Conservation (phyloP, 2,797 vertebrate genomes). For the Microhierax caerulescens region DNA sequence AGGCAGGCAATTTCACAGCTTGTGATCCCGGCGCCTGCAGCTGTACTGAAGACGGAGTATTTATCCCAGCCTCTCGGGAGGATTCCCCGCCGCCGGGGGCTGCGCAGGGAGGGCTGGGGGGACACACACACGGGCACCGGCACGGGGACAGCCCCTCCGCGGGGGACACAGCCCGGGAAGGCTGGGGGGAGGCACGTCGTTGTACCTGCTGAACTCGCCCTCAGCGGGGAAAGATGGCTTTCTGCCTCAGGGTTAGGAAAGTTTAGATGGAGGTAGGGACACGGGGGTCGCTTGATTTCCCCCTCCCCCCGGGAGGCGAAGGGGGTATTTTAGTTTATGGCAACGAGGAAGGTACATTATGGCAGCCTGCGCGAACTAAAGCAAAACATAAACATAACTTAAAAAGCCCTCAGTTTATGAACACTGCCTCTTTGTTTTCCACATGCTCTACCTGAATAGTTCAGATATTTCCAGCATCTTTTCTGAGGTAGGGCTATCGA, state of each 20-base stretch:
- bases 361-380: slow-evolving; percentile 48
- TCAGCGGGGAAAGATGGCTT: background rate
- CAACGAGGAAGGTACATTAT: background rate
- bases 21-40: slow-evolving; percentile 63
- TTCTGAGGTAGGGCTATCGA: slow-evolving; percentile 11
- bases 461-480: slow-evolving; percentile 57
- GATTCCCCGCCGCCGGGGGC: slow-evolving; percentile 32
- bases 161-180: background rate
- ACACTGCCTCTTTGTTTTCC: slow-evolving; percentile 71
- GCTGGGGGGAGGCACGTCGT: background rate
- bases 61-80: slow-evolving; percentile 37
- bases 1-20: slow-evolving; percentile 65
- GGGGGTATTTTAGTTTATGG: slow-evolving; percentile 31
- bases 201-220: background rate
- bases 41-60: slow-evolving; percentile 34
- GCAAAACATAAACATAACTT: slow-evolving; percentile 60
- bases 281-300: background rate
- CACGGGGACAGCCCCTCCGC: background rate
- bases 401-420: slow-evolving; percentile 33
- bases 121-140: background rate
- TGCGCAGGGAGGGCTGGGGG: background rate
- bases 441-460: slow-evolving; percentile 46
- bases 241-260: background rate
- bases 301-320: background rate
- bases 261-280: background rate